These are phyloP conservation scores for Ciona savignyi DNA, from an alignment of 23 tunicate species.

Conservation along the genomic window DNA sequence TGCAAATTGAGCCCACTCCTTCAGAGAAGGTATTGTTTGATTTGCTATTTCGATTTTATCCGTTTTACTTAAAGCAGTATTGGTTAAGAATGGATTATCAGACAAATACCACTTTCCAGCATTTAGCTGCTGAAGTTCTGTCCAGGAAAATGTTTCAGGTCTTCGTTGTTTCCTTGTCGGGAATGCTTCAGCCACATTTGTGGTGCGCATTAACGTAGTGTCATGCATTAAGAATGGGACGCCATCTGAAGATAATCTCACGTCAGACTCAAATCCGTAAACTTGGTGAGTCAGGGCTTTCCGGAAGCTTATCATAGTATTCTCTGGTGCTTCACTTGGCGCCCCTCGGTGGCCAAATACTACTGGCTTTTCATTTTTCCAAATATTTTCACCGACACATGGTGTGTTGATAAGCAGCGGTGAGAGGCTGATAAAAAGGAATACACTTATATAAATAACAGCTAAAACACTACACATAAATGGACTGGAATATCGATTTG, in stretches of 20 bases:
- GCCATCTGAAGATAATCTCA: conserved; percentile 67
- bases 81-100: conserved; percentile 29
- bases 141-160: conserved; percentile 53
- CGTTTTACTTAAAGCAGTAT: conserved; percentile 6
- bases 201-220: conserved; percentile 36
- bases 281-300: conserved; percentile 31
- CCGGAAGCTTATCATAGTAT: conserved; percentile 53
- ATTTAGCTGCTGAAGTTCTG: conserved; percentile 48
- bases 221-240: conserved; percentile 87
- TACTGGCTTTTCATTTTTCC: conserved; percentile 26
- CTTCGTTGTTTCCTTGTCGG: conserved; percentile 31
- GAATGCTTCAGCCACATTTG: conserved; percentile 54
- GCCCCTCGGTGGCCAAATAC: conserved; percentile 68
- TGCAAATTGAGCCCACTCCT: conserved; percentile 32
- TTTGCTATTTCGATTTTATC: conserved; percentile 18
- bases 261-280: conserved; percentile 58
- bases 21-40: conserved; percentile 60
- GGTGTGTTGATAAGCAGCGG: conserved; percentile 57
- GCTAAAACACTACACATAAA: not conserved
- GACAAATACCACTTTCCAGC: conserved; percentile 72
- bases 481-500: conserved; percentile 2
- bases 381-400: conserved; percentile 27
- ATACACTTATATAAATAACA: conserved; percentile 10
- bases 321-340: conserved; percentile 57
- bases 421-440: conserved; percentile 25